phyloP scores from a whole-genome alignment of 2,797 vertebrate genomes.

The Cercopithecus neglectus region DNA sequence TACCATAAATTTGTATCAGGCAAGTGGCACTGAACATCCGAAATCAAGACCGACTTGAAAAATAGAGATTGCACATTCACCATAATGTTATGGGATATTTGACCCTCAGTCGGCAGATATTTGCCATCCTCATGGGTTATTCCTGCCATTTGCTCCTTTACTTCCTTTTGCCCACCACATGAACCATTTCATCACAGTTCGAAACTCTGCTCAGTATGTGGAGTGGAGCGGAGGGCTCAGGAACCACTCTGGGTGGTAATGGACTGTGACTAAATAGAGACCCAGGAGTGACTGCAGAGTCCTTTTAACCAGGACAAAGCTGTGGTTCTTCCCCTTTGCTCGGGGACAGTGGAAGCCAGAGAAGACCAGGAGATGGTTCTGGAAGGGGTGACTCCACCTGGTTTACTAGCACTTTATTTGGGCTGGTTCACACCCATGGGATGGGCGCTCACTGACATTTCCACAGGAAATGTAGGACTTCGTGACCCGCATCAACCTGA shows the following conservation, averaged over 20 bases:
- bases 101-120: background rate
- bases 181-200: too few relatives aligned
- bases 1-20: background rate
- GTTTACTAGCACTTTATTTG: background rate
- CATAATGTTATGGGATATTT: background rate
- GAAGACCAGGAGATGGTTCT: background rate
- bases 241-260: background rate
- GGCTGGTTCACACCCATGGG: background rate
- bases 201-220: background rate
- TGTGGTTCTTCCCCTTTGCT: background rate
- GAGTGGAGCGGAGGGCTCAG: background rate
- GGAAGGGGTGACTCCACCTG: background rate
- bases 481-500: background rate
- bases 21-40: background rate
- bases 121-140: background rate
- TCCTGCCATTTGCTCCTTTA: background rate
- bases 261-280: background rate
- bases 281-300: background rate
- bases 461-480: background rate
- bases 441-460: fast-evolving
- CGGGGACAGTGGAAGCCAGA: background rate
- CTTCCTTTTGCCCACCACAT: fast-evolving
- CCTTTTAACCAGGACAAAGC: background rate
- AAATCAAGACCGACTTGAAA: background rate
- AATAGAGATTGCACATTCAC: fast-evolving